phyloP scores from a whole-genome alignment of 1,140 invertebrate genomes.

The Streblospio benedicti region DNA sequence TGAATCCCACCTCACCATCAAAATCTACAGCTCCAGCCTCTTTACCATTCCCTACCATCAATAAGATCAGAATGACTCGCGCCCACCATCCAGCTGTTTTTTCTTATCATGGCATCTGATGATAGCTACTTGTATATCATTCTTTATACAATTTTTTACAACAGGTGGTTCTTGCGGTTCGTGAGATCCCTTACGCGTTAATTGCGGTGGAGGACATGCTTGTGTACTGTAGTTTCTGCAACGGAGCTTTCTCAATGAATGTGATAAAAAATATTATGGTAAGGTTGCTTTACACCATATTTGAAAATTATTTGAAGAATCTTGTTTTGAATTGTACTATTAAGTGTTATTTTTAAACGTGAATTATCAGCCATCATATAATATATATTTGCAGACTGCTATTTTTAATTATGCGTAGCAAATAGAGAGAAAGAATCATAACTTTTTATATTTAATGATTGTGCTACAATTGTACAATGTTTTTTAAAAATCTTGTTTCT shows the following conservation, averaged over 20 bases:
- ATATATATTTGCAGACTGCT: neutral
- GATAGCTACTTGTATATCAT: neutral
- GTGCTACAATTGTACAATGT: neutral
- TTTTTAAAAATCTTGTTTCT: neutral
- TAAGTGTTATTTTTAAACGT: neutral
- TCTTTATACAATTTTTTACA: neutral
- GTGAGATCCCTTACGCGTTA: conserved; percentile 34
- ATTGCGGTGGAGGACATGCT: conserved; percentile 41
- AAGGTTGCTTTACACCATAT: conserved; percentile 14
- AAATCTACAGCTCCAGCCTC: too few relatives aligned
- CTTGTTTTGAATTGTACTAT: too few relatives aligned
- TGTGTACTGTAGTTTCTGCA: conserved; percentile 45
- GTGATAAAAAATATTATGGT: conserved; percentile 47
- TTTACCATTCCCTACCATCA: too few relatives aligned
- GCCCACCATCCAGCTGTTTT: conserved; percentile 19
- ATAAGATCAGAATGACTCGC: too few relatives aligned
- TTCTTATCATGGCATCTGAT: neutral
- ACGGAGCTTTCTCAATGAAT: conserved; percentile 38
- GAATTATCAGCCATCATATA: neutral
- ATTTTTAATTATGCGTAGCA: neutral
- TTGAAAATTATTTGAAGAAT: neutral
- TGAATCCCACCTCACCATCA: too few relatives aligned
- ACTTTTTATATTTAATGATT: too few relatives aligned
- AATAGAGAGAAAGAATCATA: too few relatives aligned
- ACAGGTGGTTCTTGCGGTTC: conserved; percentile 34